Percentiles rank a stretch among this genome's conserved stretches.
phyloP scores from a whole-genome alignment of 2,797 vertebrate species.

The Enteromius paludinosus region DNA sequence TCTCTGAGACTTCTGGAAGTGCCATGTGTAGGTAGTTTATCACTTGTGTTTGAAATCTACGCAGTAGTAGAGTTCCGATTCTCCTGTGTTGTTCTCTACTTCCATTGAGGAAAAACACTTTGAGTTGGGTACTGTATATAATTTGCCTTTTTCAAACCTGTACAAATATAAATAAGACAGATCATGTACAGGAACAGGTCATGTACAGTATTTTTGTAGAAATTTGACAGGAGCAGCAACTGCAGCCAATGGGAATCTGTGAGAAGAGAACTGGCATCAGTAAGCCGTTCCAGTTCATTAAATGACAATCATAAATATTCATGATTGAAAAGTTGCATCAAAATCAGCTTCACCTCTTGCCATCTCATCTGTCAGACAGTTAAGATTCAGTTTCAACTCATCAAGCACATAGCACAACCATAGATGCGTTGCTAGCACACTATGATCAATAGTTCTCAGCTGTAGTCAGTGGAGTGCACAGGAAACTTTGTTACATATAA shows the following conservation, averaged over 20 bases:
- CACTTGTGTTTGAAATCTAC: constrained; percentile 21
- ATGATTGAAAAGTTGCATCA: not conserved
- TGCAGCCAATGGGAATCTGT: not conserved
- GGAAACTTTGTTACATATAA: not conserved
- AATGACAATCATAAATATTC: not conserved
- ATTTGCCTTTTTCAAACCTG: not conserved
- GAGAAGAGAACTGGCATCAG: not conserved
- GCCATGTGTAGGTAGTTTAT: constrained; percentile 28
- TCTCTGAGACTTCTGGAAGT: constrained; percentile 48
- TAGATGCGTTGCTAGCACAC: not conserved
- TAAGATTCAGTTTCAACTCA: not conserved
- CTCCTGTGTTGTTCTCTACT: not conserved
- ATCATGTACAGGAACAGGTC: too few species aligned
- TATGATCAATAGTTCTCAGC: not conserved
- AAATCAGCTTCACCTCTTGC: not conserved
- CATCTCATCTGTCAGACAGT: not conserved
- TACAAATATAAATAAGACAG: too few species aligned
- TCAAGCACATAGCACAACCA: not conserved
- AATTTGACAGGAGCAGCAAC: not conserved
- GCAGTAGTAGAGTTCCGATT: not conserved
- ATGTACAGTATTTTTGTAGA: too few species aligned
- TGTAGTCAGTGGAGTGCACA: not conserved
- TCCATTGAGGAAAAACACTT: not conserved
- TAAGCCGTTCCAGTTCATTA: not conserved
- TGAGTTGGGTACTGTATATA: not conserved